phyloP scores from a whole-genome alignment of 2,888 invertebrate genomes.

The Eudasyphora cyanicolor region DNA sequence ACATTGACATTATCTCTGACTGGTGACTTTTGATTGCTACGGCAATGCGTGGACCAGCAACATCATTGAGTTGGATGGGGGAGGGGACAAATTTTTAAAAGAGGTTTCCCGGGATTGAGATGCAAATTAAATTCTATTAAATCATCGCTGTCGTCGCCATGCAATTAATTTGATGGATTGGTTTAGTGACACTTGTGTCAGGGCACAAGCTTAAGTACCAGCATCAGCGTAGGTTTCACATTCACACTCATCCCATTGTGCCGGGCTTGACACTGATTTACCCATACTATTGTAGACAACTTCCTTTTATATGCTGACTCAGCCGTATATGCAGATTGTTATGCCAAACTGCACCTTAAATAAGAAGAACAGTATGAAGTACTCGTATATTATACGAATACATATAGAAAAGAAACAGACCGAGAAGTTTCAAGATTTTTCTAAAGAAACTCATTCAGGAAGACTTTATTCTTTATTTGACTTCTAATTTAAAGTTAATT shows the following conservation, averaged over 20 bases:
- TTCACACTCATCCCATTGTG: neutral
- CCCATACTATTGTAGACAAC: too few relatives aligned
- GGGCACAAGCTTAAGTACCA: neutral
- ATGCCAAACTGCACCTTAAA: too few relatives aligned
- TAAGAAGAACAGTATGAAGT: too few relatives aligned
- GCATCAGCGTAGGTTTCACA: too few relatives aligned
- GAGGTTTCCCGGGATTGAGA: constrained; percentile 12
- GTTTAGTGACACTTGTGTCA: neutral
- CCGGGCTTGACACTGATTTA: neutral
- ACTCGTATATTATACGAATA: too few relatives aligned
- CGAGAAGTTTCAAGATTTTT: too few relatives aligned
- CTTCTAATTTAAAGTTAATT: too few relatives aligned
- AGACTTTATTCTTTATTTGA: too few relatives aligned
- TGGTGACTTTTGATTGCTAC: constrained; percentile 42
- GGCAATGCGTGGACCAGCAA: neutral
- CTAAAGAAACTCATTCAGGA: too few relatives aligned
- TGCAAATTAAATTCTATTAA: constrained; percentile 35
- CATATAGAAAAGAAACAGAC: too few relatives aligned
- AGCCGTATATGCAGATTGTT: too few relatives aligned
- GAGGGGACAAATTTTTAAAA: neutral
- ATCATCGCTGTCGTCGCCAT: constrained; percentile 9
- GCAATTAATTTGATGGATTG: constrained; percentile 27
- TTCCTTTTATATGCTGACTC: neutral
- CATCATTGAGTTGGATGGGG: neutral
- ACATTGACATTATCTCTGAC: constrained; percentile 61